Evolutionary conservation across 1,140 invertebrate species (phyloP).

Genomic region (Vanessa atalanta): DNA sequence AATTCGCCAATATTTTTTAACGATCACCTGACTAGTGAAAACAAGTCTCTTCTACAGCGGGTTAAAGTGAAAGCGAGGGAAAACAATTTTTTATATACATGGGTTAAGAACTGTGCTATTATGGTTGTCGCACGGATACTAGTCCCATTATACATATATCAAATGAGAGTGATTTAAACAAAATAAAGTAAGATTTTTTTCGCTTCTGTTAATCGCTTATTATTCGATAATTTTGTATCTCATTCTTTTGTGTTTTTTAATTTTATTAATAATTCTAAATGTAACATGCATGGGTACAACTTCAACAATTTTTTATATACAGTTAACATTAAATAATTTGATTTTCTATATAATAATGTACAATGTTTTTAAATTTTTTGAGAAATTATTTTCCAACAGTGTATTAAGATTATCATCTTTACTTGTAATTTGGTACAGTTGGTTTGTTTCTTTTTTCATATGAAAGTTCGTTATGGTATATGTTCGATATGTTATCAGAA

Average conservation of each 20-base stretch:
- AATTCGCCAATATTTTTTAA: constrained; percentile 16
- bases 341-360: neutral
- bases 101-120: constrained; percentile 6
- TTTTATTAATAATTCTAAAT: neutral
- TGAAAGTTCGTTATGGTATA: too few relatives aligned
- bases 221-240: neutral
- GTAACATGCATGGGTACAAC: neutral
- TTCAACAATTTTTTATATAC: neutral
- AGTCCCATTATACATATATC: constrained; percentile 14
- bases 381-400: neutral
- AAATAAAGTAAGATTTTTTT: constrained; percentile 14
- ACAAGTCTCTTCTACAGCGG: constrained; percentile 3
- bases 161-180: constrained; percentile 2
- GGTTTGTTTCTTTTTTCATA: too few relatives aligned
- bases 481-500: too few relatives aligned
- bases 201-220: neutral
- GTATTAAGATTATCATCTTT: neutral
- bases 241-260: constrained; percentile 1
- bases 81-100: constrained; percentile 12
- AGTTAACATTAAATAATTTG: neutral
- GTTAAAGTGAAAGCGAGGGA: constrained; percentile 3
- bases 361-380: neutral
- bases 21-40: constrained; percentile 6
- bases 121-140: neutral
- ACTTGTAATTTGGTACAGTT: too few relatives aligned